These are phyloP conservation scores for Platanista minor DNA, from an alignment of 2,113 vertebrate genomes.

Conservation along the genomic window DNA sequence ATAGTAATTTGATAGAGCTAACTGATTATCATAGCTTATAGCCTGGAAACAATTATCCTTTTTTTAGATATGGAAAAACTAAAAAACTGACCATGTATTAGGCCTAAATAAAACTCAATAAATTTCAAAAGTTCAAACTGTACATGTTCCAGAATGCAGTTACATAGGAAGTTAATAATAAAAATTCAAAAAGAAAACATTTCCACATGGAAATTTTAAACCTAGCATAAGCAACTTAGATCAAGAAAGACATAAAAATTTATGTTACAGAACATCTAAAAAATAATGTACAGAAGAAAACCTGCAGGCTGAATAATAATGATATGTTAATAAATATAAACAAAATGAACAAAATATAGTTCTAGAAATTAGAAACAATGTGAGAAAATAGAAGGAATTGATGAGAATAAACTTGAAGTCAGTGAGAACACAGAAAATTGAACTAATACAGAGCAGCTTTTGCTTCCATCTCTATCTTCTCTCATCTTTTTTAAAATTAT, in stretches of 20 bases:
- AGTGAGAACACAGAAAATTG: background rate
- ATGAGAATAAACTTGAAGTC: background rate
- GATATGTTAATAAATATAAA: background rate
- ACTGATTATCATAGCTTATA: background rate
- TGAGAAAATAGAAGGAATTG: background rate
- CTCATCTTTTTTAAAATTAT: background rate
- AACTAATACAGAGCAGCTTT: background rate
- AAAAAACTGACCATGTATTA: background rate
- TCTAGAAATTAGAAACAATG: background rate
- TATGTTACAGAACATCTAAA: background rate
- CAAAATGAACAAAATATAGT: background rate
- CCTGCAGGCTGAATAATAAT: background rate
- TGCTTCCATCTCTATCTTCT: background rate
- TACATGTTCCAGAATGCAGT: background rate
- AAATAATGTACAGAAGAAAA: background rate
- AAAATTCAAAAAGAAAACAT: background rate
- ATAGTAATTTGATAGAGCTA: background rate
- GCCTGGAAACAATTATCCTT: background rate
- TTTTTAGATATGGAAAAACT: background rate
- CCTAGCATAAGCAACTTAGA: background rate
- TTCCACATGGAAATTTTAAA: background rate
- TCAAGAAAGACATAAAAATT: background rate
- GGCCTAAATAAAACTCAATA: background rate
- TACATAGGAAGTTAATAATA: background rate
- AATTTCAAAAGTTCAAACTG: background rate